Percentiles rank a stretch among this genome's conserved stretches.
These are phyloP conservation scores for Parnassius orleans DNA, from an alignment of 2,888 invertebrate genomes.

Conservation along the genomic window DNA sequence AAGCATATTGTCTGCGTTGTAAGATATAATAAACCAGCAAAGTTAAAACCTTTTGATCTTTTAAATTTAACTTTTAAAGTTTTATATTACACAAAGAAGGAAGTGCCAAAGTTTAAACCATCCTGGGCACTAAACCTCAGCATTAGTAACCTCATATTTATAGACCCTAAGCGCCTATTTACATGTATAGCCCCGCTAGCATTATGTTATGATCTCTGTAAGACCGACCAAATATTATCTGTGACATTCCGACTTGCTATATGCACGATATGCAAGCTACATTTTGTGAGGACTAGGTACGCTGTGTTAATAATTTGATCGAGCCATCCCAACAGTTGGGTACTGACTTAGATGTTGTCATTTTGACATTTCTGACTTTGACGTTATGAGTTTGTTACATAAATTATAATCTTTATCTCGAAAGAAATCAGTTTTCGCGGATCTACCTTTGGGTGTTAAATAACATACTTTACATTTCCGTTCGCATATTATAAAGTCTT, in stretches of 20 bases:
- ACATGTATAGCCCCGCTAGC: slow-evolving; percentile 1
- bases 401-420: no score
- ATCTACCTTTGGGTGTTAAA: no score
- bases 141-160: slow-evolving; percentile 4
- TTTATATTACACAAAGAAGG: no score
- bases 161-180: neutral
- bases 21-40: no score
- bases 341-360: neutral
- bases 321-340: neutral
- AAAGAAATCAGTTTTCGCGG: no score
- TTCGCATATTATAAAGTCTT: no score
- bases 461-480: no score
- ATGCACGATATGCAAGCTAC: neutral
- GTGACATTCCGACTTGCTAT: slow-evolving; percentile 5
- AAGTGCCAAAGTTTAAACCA: neutral
- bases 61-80: no score
- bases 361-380: neutral
- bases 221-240: slow-evolving; percentile 23
- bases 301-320: neutral
- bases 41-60: no score
- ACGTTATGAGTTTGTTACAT: neutral
- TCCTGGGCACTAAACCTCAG: neutral
- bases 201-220: slow-evolving; percentile 31
- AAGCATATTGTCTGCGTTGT: no score
- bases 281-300: neutral